Conservation (phyloP, 2,113 vertebrate species). For the Ellobius talpinus region DNA sequence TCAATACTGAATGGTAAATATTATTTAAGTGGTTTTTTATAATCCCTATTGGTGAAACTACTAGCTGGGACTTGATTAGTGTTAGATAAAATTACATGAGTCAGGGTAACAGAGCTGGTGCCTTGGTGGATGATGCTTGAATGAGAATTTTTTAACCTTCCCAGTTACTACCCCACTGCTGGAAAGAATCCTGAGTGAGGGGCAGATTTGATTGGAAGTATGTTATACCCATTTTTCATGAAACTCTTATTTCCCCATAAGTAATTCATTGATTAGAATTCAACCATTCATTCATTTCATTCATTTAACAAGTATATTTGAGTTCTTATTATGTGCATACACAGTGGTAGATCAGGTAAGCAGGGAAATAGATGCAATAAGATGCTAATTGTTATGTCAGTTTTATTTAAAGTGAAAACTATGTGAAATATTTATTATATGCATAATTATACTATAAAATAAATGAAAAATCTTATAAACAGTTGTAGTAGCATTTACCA, state of each 20-base stretch:
- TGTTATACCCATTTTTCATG: not conserved
- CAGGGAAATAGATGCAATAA: not conserved
- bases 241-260: not conserved
- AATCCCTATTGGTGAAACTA: not conserved
- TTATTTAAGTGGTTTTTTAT: not conserved
- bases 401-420: not conserved
- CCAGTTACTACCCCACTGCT: not conserved
- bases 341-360: not conserved
- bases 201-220: not conserved
- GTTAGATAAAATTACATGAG: not conserved
- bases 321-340: not conserved
- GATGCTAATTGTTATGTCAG: not conserved
- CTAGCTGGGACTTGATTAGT: not conserved
- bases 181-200: not conserved
- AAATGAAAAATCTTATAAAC: not conserved
- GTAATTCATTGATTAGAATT: not conserved
- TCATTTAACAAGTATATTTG: not conserved
- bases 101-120: fast-evolving
- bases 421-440: not conserved
- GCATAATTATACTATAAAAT: not conserved
- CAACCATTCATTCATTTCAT: not conserved
- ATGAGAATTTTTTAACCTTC: not conserved
- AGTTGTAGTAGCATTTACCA: not conserved
- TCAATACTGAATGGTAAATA: not conserved
- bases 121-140: not conserved